phyloP scores from a whole-genome alignment of 2,888 invertebrate genomes.

The Amblyjoppa fuscipennis region DNA sequence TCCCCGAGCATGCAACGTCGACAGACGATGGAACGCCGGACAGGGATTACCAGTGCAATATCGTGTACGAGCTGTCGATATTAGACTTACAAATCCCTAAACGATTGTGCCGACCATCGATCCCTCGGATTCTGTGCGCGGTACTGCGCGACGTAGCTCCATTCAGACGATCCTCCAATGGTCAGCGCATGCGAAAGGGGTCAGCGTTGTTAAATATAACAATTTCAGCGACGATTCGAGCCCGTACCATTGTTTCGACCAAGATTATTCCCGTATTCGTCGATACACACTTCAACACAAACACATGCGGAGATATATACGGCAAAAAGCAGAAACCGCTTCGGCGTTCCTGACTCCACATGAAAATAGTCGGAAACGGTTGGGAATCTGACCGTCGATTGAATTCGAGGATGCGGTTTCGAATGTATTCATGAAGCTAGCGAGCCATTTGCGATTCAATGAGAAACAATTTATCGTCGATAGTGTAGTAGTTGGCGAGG shows the following conservation, averaged over 20 bases:
- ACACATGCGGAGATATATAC: neutral
- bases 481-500: slow-evolving; percentile 2
- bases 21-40: slow-evolving; percentile 14
- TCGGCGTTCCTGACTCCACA: neutral
- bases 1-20: neutral
- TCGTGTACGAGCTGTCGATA: slow-evolving; percentile 46
- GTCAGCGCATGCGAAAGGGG: neutral
- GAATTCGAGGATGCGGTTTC: slow-evolving; percentile 35
- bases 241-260: neutral
- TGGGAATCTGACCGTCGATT: slow-evolving; percentile 37
- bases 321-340: slow-evolving; percentile 1
- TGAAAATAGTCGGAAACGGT: slow-evolving; percentile 15
- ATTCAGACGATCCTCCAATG: neutral
- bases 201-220: slow-evolving; percentile 2
- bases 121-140: slow-evolving; percentile 15
- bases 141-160: neutral
- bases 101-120: slow-evolving; percentile 38
- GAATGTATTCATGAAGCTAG: slow-evolving; percentile 45
- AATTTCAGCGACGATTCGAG: neutral
- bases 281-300: neutral
- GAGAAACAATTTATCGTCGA: slow-evolving; percentile 61
- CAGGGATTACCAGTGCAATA: slow-evolving; percentile 50
- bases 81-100: slow-evolving; percentile 53
- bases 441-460: slow-evolving; percentile 61
- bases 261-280: neutral